Base-by-base conservation (phyloP, 2,888 invertebrate species). In the Synergus umbraculus region DNA sequence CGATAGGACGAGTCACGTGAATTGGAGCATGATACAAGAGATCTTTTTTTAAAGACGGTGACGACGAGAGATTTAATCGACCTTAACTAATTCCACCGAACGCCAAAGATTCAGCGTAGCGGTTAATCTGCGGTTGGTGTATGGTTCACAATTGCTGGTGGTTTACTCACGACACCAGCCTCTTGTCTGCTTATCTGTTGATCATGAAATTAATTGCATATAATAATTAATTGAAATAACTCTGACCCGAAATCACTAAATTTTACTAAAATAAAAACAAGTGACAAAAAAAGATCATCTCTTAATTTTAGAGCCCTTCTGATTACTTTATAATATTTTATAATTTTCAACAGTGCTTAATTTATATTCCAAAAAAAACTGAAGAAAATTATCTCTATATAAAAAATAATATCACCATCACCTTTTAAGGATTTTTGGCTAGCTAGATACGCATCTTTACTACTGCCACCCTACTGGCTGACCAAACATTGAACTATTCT, bases 1-100 rank as follows among this genome's bases (percentile, higher is more conserved):
- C 66, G 76, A 82, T 79, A 79, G 69, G 76, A 82, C 79, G 80
- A 80, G 54, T 67, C 67, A 29, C 66, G 49, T n/a, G 77, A 80
- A 79, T 78, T 78, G 77, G 58, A 80, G 79, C 79, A 60, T 80
- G 69, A 63, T 80, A 78, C 76, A 80, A 43, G 76, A 66, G 49
- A 65, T 15, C 58, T 67, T 77, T 79, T 81, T 81, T 79, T 67
- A 76, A 66, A 49, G 54, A 73, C 18, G 64, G 18, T 41, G 43
- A 76, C 76, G 15, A 60, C 60, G 15, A 60, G 64, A 66, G 41
- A 22, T 58, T 66, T 76, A 63, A 66, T 79, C 76, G 76, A 66
- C 65, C 76, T 65, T 44, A 29, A 73, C 76, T 66, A 76, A 77
- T 44, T 60, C 54, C 44, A 54, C n/a, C n/a, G 65, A 65, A 65